phyloP scores from a whole-genome alignment of 2,113 vertebrate species.

The Chaetodon trifascialis region DNA sequence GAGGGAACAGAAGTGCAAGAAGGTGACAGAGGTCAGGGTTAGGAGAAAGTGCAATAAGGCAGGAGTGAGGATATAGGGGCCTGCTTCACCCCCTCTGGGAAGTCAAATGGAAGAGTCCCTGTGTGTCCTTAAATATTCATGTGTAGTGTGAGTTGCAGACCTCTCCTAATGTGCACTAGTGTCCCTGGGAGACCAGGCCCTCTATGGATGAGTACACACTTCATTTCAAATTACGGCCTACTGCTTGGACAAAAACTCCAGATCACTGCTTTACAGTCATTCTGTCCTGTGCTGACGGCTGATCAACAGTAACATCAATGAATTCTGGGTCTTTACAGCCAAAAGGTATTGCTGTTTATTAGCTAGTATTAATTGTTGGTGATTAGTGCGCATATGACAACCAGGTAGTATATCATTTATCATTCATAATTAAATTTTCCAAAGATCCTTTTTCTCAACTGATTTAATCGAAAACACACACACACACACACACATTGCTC shows the following conservation, averaged over 20 bases:
- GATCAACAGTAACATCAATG: slow-evolving; percentile 29
- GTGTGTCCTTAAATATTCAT: slow-evolving; percentile 85
- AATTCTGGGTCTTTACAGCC: background rate
- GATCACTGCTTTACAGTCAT: slow-evolving; percentile 58
- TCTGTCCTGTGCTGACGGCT: slow-evolving; percentile 8
- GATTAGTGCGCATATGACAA: background rate
- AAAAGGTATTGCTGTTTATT: background rate
- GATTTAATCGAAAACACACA: background rate
- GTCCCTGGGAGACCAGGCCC: slow-evolving; percentile 71
- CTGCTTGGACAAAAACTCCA: slow-evolving; percentile 67
- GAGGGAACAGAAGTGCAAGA: slow-evolving; percentile 17
- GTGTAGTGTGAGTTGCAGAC: slow-evolving; percentile 62
- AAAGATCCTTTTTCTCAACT: background rate
- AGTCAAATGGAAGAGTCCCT: slow-evolving; percentile 77
- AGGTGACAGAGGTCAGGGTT: slow-evolving; percentile 56
- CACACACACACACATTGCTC: background rate
- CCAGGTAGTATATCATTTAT: background rate
- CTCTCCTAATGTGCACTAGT: slow-evolving; percentile 78
- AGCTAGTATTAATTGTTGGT: background rate
- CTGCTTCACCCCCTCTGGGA: slow-evolving; percentile 64
- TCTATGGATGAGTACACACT: slow-evolving; percentile 68
- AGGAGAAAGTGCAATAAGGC: slow-evolving; percentile 35
- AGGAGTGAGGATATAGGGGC: slow-evolving; percentile 19
- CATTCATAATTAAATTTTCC: background rate
- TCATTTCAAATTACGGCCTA: slow-evolving; percentile 81